Evolutionary conservation across 2,888 invertebrate species (phyloP).

Genomic region (Crossocerus cetratus): DNA sequence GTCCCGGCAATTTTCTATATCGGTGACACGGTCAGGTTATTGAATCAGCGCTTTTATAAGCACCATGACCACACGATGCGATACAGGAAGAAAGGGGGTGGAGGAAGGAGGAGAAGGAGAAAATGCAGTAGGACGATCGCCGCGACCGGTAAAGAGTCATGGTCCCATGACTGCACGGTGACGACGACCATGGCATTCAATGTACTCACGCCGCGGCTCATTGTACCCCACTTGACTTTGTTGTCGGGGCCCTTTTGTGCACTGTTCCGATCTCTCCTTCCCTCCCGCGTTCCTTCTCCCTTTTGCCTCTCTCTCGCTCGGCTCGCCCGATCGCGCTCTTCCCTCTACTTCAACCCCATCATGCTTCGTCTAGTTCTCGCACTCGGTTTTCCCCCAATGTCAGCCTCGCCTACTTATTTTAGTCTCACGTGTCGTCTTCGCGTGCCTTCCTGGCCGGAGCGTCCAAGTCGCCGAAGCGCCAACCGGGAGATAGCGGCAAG

Average conservation of each 20-base stretch:
- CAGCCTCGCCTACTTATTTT: slow-evolving; percentile 42
- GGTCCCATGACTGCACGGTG: slow-evolving; percentile 60
- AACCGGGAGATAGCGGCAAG: background rate
- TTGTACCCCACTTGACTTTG: slow-evolving; percentile 76
- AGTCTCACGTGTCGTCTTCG: slow-evolving; percentile 29
- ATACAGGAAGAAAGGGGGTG: slow-evolving; percentile 35
- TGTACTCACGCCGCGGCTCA: slow-evolving; percentile 72
- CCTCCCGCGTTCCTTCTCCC: slow-evolving; percentile 43
- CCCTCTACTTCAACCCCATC: slow-evolving; percentile 46
- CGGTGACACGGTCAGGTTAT: slow-evolving; percentile 65
- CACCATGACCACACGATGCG: slow-evolving; percentile 58
- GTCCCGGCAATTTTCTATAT: slow-evolving; percentile 60
- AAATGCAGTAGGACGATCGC: slow-evolving; percentile 32
- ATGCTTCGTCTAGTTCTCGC: slow-evolving; percentile 34
- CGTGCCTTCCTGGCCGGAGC: slow-evolving; percentile 9
- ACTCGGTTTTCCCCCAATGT: slow-evolving; percentile 39
- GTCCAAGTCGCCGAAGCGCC: slow-evolving; percentile 20
- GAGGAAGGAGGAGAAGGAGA: too few species aligned
- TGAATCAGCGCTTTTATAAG: slow-evolving; percentile 62
- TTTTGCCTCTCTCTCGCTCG: slow-evolving; percentile 31
- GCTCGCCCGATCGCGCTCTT: slow-evolving; percentile 26
- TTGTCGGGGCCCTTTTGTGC: slow-evolving; percentile 67
- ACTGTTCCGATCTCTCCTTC: slow-evolving; percentile 54
- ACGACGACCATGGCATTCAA: slow-evolving; percentile 67
- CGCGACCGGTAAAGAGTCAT: slow-evolving; percentile 50